These are phyloP conservation scores for Brenthis daphne DNA, from an alignment of 2,888 invertebrate species.

Conservation along the genomic window DNA sequence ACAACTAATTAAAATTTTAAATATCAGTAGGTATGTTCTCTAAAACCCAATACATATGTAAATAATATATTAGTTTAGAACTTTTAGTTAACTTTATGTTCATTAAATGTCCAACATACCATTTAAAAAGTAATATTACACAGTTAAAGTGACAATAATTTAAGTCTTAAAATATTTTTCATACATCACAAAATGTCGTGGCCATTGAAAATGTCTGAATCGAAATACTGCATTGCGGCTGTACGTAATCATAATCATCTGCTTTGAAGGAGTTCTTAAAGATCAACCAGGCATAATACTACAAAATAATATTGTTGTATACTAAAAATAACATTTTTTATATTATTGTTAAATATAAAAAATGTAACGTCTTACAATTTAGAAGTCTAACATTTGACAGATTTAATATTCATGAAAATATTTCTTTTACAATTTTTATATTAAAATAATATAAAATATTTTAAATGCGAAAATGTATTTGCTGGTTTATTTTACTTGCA, in stretches of 20 bases:
- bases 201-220: slow-evolving; percentile 14
- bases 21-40: too few relatives aligned
- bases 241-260: slow-evolving; percentile 17
- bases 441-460: too few relatives aligned
- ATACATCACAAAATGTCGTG: slow-evolving; percentile 17
- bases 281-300: slow-evolving; percentile 10
- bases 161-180: background rate
- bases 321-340: slow-evolving; percentile 1
- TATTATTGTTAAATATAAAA: slow-evolving; percentile 8
- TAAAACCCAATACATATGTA: background rate
- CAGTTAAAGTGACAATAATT: background rate
- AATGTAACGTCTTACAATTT: slow-evolving; percentile 3
- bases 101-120: too few relatives aligned
- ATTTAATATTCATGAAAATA: background rate
- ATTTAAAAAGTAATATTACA: background rate
- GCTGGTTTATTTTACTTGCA: too few relatives aligned
- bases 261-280: slow-evolving; percentile 16
- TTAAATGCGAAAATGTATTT: too few relatives aligned
- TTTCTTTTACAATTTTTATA: too few relatives aligned
- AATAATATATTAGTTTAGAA: too few relatives aligned
- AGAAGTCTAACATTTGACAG: background rate
- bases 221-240: slow-evolving; percentile 29
- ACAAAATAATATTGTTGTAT: slow-evolving; percentile 13
- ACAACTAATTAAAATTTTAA: background rate
- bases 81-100: too few relatives aligned